Base-by-base conservation (phyloP, 2,888 invertebrate species). In the Strigamia transsilvanica region DNA sequence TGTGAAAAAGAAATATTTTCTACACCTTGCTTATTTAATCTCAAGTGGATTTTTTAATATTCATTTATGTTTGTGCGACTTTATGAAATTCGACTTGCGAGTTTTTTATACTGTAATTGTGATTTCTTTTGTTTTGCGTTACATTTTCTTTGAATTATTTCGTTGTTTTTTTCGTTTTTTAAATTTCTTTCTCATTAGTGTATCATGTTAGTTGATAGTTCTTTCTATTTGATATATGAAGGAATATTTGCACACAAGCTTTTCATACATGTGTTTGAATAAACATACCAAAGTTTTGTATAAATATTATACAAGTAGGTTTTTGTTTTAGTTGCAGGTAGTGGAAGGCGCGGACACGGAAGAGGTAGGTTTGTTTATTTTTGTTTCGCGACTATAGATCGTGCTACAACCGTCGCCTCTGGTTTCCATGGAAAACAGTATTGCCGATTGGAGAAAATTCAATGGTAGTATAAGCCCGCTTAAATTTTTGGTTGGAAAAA, bases 151-250 rank as follows among this genome's bases (percentile, higher is more conserved):
- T 27, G 18, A 73, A 1, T 27, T 1, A 32, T 73, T 73, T 73
- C 3, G 7, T 73, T 73, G 7, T 27, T 23, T 51, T 1, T 23
- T 12, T 66, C 23, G 7, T 66, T 66, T 73, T 15, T 15, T n/a
- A 73, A 13, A 18, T 51, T 51, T 51, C 6, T 32, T 73, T 23
- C 18, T 73, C 32, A n/a, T 73, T n/a, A 73, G 32, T 73, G 73
- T 73, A 73, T 32, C 73, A 32, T 73, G 73, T 73, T 73, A 73
- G 73, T 73, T 73, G 73, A 32, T 73, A 73, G 73, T 73, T 32
- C 27, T 32, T 73, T 73, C 32, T 73, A 32, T 73, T 73, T 73
- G 73, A 73, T 73, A 73, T 0, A 9, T 12, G 73, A 32, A 32
- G 12, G 27, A 32, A 73, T 73, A 73, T 32, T 73, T 73, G 73